Percentiles rank a stretch among this genome's conserved stretches.
phyloP scores from a whole-genome alignment of 2,888 invertebrate genomes.

The Meghimatium bilineatum region DNA sequence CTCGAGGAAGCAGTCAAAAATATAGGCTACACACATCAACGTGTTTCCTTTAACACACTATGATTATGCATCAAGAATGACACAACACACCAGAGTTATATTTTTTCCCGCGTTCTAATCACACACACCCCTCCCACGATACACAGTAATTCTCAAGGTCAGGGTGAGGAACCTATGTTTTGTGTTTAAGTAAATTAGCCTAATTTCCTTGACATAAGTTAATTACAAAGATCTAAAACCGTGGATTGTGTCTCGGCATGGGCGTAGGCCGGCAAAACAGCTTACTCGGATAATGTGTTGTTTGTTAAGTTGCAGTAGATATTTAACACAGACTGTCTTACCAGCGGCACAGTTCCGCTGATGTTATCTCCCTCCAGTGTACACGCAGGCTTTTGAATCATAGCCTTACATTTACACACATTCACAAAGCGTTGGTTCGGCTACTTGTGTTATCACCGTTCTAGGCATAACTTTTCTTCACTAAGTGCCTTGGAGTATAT shows the following conservation, averaged over 20 bases:
- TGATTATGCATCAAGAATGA: too few relatives aligned
- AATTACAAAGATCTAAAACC: not conserved
- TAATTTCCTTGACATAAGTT: conserved; percentile 11
- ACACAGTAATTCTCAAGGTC: too few relatives aligned
- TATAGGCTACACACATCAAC: too few relatives aligned
- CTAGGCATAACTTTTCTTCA: not conserved
- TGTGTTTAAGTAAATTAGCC: not conserved
- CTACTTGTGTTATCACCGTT: not conserved
- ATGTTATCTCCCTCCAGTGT: conserved; percentile 3
- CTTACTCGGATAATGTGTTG: conserved; percentile 4
- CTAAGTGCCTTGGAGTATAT: not conserved
- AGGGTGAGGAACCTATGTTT: too few relatives aligned
- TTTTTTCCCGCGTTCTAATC: too few relatives aligned
- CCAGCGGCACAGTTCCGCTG: conserved; percentile 8
- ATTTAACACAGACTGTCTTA: conserved; percentile 10
- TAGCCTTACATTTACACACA: not conserved
- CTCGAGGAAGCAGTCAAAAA: too few relatives aligned
- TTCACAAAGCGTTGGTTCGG: conserved; percentile 5
- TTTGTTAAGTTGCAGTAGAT: not conserved
- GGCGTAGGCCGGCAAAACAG: conserved; percentile 2
- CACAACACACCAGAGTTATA: too few relatives aligned
- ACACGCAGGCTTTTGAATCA: conserved; percentile 24
- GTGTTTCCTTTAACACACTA: too few relatives aligned
- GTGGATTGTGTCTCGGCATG: not conserved
- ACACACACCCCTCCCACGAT: too few relatives aligned